Evolutionary conservation across 2,888 invertebrate species (phyloP), one percentile per base, ranked within the genome.

Genomic region (Hybos culiciformis): DNA sequence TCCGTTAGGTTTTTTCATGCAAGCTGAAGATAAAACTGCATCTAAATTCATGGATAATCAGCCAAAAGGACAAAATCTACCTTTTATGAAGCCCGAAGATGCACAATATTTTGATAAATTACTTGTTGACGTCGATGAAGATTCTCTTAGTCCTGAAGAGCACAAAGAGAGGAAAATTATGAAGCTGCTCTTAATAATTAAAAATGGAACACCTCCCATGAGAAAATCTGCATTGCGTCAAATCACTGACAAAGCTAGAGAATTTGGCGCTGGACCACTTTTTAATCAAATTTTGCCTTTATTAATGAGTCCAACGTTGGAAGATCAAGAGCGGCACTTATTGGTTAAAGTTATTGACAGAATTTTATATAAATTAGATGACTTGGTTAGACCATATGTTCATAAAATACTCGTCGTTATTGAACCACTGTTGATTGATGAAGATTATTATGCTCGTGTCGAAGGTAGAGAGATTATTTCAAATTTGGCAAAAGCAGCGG

Each of bases 151-250:
- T 41, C 92, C 96, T 0, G 97, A 99, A 57, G 98, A 99, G 63
- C 84, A 91, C 52, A 97, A 96, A 62, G 98, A 99, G 66, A 73
- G 98, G 36, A 97, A 97, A 70, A 99, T 99, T 39, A 99, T 99
- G 98, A 96, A 94, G 61, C 72, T 98, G 9, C 66, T 99, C 53
- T 69, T 98, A 44, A 99, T 98, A 66, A 99, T 98, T 47, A 99
- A 98, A 72, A 99, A 99, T 59, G 98, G 98, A 18, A 97, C 98
- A 0, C 98, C 98, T 12, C 98, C 97, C 0, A 97, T 98, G 96
- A 77, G 98, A 51, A 99, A 99, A 69, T 90, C 96, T 1, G 96
- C 97, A 1, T 69, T 97, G 23, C 75, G 97, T 46, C 96, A 97
- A 67, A 97, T 98, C 51, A 98, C 98, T 0, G 97, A 99, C 63